phyloP scores from a whole-genome alignment of 2,797 vertebrate genomes.

The Eidolon dupreanum region DNA sequence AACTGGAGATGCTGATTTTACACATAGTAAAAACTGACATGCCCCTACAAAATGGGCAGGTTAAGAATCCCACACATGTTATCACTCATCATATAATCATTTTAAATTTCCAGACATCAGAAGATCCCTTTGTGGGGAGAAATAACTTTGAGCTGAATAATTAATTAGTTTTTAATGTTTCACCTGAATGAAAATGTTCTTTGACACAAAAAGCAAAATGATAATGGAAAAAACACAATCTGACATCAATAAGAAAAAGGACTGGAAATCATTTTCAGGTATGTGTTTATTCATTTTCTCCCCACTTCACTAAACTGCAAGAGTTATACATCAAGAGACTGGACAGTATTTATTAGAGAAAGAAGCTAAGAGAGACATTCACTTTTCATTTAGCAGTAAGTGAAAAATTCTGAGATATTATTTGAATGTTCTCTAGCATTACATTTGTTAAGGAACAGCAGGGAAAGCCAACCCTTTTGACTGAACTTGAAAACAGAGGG shows the following conservation, averaged over 20 bases:
- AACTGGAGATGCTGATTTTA: background rate
- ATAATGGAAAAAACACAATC: background rate
- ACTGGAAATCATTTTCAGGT: background rate
- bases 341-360: background rate
- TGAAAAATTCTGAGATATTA: background rate
- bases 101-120: background rate
- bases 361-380: background rate
- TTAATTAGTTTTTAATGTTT: background rate
- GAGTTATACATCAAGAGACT: background rate
- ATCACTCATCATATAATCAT: background rate
- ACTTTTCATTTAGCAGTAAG: background rate
- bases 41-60: background rate
- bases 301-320: background rate
- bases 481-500: background rate
- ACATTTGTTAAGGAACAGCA: background rate
- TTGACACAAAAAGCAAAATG: background rate
- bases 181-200: background rate
- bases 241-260: background rate
- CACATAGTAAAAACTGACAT: background rate
- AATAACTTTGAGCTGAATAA: background rate
- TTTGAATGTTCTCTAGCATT: background rate
- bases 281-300: background rate
- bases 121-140: background rate
- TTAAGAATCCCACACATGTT: background rate
- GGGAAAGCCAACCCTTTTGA: background rate